A percentile compares a stretch with the other conserved stretches of the same genome.
These are phyloP conservation scores for Stratiomys singularior DNA, from an alignment of 2,888 invertebrate species.

Conservation along the genomic window DNA sequence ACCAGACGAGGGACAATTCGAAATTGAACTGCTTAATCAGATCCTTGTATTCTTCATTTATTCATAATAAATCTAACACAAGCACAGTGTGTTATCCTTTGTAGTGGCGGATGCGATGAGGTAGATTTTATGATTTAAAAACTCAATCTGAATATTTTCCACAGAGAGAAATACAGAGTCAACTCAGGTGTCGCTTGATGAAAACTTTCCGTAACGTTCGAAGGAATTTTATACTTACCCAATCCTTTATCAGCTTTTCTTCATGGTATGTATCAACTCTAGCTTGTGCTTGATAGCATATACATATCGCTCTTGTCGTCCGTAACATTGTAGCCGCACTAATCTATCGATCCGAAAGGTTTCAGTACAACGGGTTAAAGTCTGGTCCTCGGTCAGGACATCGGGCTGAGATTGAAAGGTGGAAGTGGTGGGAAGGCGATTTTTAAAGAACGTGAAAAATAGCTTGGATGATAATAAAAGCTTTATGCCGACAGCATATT, in stretches of 20 bases:
- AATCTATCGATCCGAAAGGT: slow-evolving; percentile 17
- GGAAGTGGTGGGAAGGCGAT: background rate
- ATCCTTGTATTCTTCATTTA: slow-evolving; percentile 32
- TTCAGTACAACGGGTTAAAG: background rate
- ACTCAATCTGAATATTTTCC: too few relatives aligned
- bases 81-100: slow-evolving; percentile 56
- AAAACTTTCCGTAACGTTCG: background rate
- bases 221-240: too few relatives aligned
- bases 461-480: slow-evolving; percentile 14
- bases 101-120: too few relatives aligned
- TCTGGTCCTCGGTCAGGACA: background rate
- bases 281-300: background rate
- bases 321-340: background rate
- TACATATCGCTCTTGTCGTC: background rate
- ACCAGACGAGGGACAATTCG: background rate
- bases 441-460: slow-evolving; percentile 15
- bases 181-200: background rate
- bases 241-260: too few relatives aligned
- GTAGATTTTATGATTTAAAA: too few relatives aligned
- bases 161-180: too few relatives aligned
- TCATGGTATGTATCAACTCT: background rate
- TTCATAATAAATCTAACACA: slow-evolving; percentile 47
- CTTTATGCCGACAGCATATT: slow-evolving; percentile 2
- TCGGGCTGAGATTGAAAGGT: background rate
- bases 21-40: slow-evolving; percentile 11